These are phyloP conservation scores for Acipenser transmontanus DNA, from an alignment of 2,797 vertebrate species.

Conservation along the genomic window DNA sequence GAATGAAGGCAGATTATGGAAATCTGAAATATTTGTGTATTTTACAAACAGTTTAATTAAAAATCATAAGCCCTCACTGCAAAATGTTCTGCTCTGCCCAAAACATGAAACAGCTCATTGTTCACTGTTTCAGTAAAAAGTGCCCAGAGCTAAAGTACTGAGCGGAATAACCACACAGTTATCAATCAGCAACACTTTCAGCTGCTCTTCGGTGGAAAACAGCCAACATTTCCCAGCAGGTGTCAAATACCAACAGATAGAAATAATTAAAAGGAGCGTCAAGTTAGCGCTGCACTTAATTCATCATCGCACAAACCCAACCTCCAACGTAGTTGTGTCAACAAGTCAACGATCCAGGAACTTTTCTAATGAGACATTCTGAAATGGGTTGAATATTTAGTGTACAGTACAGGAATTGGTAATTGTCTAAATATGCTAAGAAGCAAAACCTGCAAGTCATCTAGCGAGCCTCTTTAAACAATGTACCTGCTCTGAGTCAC, in stretches of 20 bases:
- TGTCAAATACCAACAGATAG: constrained; percentile 57
- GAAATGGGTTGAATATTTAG: too few relatives aligned
- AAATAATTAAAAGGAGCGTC: constrained; percentile 47
- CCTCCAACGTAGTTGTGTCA: constrained; percentile 2
- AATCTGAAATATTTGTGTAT: neutral
- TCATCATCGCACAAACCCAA: constrained; percentile 14
- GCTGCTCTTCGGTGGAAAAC: constrained; percentile 43
- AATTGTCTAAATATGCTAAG: too few relatives aligned
- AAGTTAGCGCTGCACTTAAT: constrained; percentile 32
- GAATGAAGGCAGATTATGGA: constrained; percentile 1
- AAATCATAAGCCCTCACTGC: neutral
- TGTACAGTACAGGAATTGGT: too few relatives aligned
- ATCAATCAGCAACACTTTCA: constrained; percentile 55
- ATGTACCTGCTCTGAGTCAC: neutral
- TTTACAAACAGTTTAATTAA: neutral
- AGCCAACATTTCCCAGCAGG: constrained; percentile 53
- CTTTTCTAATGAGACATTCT: too few relatives aligned
- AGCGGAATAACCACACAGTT: constrained; percentile 41
- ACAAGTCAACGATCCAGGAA: constrained; percentile 20
- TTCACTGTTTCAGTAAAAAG: constrained; percentile 38
- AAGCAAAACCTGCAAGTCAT: too few relatives aligned
- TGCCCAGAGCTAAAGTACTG: constrained; percentile 35
- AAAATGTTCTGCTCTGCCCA: neutral
- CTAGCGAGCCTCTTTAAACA: too few relatives aligned
- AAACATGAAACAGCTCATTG: constrained; percentile 50